phyloP scores from a whole-genome alignment of 2,888 invertebrate genomes.

The Amphipoea lucens region DNA sequence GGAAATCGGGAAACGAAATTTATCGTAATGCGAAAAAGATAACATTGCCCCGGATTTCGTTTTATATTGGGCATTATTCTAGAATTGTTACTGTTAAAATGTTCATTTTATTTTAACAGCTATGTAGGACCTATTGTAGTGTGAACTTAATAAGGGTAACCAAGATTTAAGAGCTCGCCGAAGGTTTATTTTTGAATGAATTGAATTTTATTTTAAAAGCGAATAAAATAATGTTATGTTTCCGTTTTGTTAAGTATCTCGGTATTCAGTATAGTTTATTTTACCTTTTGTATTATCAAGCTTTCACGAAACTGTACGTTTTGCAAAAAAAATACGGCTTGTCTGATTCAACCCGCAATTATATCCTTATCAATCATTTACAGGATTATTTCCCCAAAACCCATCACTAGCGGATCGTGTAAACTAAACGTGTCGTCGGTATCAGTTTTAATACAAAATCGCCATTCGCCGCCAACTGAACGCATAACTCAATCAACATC shows the following conservation, averaged over 20 bases:
- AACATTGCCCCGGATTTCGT: conserved; percentile 62
- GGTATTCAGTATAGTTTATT: neutral
- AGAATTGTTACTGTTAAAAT: conserved; percentile 36
- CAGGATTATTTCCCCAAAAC: neutral
- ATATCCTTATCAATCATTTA: neutral
- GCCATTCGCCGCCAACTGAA: conserved; percentile 59
- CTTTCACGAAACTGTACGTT: neutral
- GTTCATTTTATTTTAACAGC: conserved; percentile 38
- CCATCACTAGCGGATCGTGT: conserved; percentile 17
- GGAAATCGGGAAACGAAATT: conserved; percentile 54
- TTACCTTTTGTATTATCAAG: neutral
- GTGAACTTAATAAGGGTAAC: conserved; percentile 19
- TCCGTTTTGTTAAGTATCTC: neutral
- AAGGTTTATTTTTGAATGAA: conserved; percentile 21
- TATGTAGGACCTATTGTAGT: conserved; percentile 14
- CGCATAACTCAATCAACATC: conserved; percentile 88
- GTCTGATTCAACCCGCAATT: neutral
- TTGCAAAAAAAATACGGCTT: neutral
- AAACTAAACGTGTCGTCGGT: conserved; percentile 50
- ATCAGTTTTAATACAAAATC: conserved; percentile 63
- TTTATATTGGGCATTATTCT: conserved; percentile 37
- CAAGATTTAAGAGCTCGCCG: conserved; percentile 7
- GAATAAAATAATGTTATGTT: neutral
- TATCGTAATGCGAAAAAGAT: conserved; percentile 67
- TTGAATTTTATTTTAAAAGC: conserved; percentile 17